phyloP scores from a whole-genome alignment of 2,888 invertebrate species.

The Protonemura montana region DNA sequence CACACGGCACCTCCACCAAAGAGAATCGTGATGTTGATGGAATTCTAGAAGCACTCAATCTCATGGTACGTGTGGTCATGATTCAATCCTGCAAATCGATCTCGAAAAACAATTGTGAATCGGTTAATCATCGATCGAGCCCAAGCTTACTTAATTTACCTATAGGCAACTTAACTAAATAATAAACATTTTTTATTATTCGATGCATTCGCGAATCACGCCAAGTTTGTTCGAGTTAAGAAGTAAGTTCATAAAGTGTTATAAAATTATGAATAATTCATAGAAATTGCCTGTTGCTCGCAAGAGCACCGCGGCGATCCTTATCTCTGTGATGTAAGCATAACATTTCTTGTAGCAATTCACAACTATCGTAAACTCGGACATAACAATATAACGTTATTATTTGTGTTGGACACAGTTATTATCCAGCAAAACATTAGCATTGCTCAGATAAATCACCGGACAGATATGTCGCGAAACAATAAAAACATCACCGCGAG shows the following conservation, averaged over 20 bases:
- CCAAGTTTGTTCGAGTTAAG: neutral
- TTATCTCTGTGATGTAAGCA: constrained; percentile 10
- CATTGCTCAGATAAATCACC: neutral
- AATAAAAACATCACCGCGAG: no score
- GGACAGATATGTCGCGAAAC: no score
- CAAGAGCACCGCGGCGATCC: neutral
- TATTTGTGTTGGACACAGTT: neutral
- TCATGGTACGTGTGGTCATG: no score
- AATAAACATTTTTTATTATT: neutral
- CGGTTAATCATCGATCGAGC: neutral
- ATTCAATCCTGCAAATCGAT: no score
- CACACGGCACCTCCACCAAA: no score
- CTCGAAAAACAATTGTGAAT: neutral
- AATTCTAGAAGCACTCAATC: no score
- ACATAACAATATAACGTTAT: neutral
- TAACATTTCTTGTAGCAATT: constrained; percentile 22
- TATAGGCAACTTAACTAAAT: neutral
- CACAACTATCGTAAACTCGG: constrained; percentile 17
- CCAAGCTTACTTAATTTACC: neutral
- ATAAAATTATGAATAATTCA: constrained; percentile 39
- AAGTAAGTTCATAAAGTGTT: constrained; percentile 30
- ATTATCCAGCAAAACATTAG: neutral
- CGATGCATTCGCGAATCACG: neutral
- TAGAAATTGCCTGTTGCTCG: constrained; percentile 38
- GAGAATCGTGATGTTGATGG: no score